phyloP scores from a whole-genome alignment of 2,888 invertebrate species.

The Eristalinus sepulchralis region DNA sequence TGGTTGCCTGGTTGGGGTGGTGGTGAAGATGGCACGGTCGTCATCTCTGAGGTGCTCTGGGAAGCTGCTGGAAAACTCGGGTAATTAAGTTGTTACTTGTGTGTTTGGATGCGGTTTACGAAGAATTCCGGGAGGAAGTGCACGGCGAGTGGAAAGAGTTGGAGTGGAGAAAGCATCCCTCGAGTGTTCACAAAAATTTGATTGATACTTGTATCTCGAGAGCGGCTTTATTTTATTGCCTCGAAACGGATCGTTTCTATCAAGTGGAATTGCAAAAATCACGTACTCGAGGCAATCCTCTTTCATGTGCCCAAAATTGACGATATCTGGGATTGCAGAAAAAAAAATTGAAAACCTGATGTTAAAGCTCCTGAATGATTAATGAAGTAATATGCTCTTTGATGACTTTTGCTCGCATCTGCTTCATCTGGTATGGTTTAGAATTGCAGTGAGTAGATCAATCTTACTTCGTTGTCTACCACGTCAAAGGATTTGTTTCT shows the following conservation, averaged over 20 bases:
- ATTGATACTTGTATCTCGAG: background rate
- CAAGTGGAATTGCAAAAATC: background rate
- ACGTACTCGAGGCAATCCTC: background rate
- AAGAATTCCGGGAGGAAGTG: background rate
- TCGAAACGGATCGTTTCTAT: background rate
- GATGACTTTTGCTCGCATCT: too few species aligned
- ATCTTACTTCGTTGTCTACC: too few species aligned
- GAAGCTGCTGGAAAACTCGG: background rate
- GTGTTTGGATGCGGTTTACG: conserved; percentile 27
- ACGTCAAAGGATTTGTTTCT: too few species aligned
- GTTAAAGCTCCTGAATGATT: too few species aligned
- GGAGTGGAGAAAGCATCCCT: background rate
- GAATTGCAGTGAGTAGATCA: too few species aligned
- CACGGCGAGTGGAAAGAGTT: background rate
- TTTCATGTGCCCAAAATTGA: background rate
- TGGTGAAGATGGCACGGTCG: background rate
- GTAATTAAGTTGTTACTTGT: conserved; percentile 44
- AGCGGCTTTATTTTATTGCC: background rate
- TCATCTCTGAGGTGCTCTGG: background rate
- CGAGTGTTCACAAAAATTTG: background rate
- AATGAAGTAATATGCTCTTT: too few species aligned
- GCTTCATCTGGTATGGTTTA: too few species aligned
- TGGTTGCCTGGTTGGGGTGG: background rate
- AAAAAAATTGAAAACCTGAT: too few species aligned
- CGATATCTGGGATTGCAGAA: too few species aligned